Conservation (phyloP, 2,113 vertebrate species). For the Ursus arctos region DNA sequence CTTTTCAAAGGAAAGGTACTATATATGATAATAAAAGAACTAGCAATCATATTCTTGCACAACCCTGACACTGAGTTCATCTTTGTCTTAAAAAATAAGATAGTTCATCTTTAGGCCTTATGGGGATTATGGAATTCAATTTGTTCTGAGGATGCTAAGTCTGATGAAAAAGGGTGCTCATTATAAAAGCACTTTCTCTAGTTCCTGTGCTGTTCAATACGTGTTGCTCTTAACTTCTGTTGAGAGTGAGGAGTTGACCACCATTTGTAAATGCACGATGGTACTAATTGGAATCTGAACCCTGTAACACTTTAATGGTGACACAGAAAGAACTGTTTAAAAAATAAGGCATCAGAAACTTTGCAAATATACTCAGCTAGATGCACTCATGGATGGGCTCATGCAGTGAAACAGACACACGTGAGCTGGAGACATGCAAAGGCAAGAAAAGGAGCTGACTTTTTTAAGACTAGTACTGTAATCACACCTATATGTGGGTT, state of each 20-base stretch:
- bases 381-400: not conserved
- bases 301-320: not conserved
- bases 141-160: conserved; percentile 63
- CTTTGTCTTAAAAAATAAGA: conserved; percentile 72
- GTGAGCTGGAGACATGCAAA: not conserved
- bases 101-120: conserved; percentile 62
- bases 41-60: conserved; percentile 66
- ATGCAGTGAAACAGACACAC: too few relatives aligned
- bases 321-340: not conserved
- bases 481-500: not conserved
- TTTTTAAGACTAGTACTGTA: not conserved
- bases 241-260: conserved; percentile 20
- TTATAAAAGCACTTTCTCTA: conserved; percentile 56
- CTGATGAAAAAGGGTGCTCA: conserved; percentile 61
- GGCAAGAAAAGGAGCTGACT: not conserved
- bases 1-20: conserved; percentile 67
- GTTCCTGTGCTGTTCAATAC: conserved; percentile 16
- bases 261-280: not conserved
- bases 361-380: not conserved
- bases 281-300: conserved; percentile 14
- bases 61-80: conserved; percentile 67
- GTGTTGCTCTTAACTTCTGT: conserved; percentile 28
- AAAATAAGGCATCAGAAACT: not conserved
- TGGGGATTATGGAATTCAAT: conserved; percentile 72
- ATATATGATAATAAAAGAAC: conserved; percentile 76